Evolutionary conservation across 2,113 vertebrate genomes (phyloP).

Genomic region (Sturnus vulgaris): DNA sequence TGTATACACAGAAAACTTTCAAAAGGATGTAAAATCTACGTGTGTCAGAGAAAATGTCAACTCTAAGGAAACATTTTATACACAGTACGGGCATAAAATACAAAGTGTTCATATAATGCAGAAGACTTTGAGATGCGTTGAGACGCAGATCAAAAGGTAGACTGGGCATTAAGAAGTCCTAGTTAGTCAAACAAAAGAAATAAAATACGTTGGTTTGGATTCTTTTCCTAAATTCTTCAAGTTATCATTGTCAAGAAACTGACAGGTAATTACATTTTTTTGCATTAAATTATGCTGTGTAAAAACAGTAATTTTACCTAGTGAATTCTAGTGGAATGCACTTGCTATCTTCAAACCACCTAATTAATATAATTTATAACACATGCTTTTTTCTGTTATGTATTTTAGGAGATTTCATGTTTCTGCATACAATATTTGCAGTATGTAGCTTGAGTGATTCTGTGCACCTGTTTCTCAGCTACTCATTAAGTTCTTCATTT

Average conservation of each 20-base stretch:
- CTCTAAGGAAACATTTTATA: not conserved
- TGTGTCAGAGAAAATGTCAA: not conserved
- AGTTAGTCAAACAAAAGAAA: not conserved
- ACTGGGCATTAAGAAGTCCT: not conserved
- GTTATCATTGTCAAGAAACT: not conserved
- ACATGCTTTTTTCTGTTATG: not conserved
- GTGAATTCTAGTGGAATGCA: not conserved
- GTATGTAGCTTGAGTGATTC: not conserved
- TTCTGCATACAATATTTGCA: not conserved
- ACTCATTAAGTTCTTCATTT: slow-evolving; percentile 7
- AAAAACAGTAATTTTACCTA: not conserved
- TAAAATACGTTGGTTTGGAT: not conserved
- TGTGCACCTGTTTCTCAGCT: not conserved
- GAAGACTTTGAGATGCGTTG: not conserved
- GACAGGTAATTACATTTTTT: not conserved
- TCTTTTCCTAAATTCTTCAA: not conserved
- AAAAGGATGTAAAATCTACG: not conserved
- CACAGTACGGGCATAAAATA: not conserved
- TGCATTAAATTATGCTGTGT: not conserved
- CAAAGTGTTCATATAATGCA: not conserved
- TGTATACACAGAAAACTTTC: not conserved
- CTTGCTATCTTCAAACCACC: not conserved
- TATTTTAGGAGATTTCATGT: not conserved
- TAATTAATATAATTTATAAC: not conserved
- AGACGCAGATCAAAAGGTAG: not conserved